phyloP scores from a whole-genome alignment of 2,888 invertebrate genomes.

The Caenorhabditis angaria region DNA sequence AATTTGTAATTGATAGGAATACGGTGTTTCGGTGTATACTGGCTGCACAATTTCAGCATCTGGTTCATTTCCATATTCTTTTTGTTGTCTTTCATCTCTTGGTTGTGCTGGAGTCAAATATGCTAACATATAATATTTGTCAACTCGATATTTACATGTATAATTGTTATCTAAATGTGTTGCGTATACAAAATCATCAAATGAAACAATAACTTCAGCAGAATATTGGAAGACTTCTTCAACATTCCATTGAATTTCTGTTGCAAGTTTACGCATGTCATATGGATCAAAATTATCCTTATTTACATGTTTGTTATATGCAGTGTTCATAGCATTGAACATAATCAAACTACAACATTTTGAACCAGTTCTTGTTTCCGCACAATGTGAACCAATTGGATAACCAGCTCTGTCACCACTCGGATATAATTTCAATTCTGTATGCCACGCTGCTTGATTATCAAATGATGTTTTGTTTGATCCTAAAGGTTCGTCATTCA shows the following conservation, averaged over 20 bases:
- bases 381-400: slow-evolving; percentile 49
- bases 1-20: slow-evolving; percentile 7
- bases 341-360: slow-evolving; percentile 46
- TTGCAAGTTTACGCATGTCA: slow-evolving; percentile 42
- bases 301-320: slow-evolving; percentile 24
- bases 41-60: slow-evolving; percentile 25
- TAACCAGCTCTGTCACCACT: slow-evolving; percentile 45
- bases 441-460: slow-evolving; percentile 29
- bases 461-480: slow-evolving; percentile 27
- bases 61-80: slow-evolving; percentile 12
- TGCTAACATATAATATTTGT: slow-evolving; percentile 39
- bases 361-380: slow-evolving; percentile 27
- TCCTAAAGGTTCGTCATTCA: slow-evolving; percentile 42
- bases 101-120: slow-evolving; percentile 52
- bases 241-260: slow-evolving; percentile 34
- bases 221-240: slow-evolving; percentile 42
- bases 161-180: slow-evolving; percentile 33
- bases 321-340: slow-evolving; percentile 49
- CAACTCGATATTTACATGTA: slow-evolving; percentile 46
- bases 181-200: slow-evolving; percentile 47
- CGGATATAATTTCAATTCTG: slow-evolving; percentile 23
- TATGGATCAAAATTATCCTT: slow-evolving; percentile 38
- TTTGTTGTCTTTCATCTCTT: too few relatives aligned
- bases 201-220: slow-evolving; percentile 44
- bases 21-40: not conserved